Conservation (phyloP, 1,140 invertebrate species). For the Euborellia annulipes region DNA sequence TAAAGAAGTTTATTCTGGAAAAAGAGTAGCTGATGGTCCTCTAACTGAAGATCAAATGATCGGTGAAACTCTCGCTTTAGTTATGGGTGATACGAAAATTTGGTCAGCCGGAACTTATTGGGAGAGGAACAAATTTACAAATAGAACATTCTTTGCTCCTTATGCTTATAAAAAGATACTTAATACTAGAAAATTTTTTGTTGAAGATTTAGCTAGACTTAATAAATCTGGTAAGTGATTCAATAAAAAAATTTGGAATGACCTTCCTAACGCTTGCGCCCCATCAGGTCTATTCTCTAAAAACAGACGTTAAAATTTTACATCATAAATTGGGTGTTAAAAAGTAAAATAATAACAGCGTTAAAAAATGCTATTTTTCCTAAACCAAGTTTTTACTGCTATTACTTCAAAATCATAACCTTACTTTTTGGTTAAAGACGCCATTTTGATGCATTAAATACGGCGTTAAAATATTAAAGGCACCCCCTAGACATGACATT, state of each 20-base stretch:
- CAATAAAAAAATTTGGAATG: slow-evolving; percentile 2
- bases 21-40: slow-evolving; percentile 68
- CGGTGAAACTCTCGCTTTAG: slow-evolving; percentile 76
- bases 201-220: slow-evolving; percentile 73
- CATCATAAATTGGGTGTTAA: too few relatives aligned
- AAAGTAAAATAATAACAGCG: too few relatives aligned
- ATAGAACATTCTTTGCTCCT: slow-evolving; percentile 82
- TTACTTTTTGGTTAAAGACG: too few relatives aligned
- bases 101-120: slow-evolving; percentile 86
- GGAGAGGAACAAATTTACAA: slow-evolving; percentile 91
- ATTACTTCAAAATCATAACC: too few relatives aligned
- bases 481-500: too few relatives aligned
- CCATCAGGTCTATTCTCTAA: too few relatives aligned
- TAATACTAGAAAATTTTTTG: slow-evolving; percentile 67
- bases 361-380: too few relatives aligned
- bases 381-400: too few relatives aligned
- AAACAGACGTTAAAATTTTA: too few relatives aligned
- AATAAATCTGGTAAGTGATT: slow-evolving; percentile 46
- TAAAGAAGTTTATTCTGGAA: slow-evolving; percentile 85
- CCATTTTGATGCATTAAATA: too few relatives aligned
- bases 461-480: too few relatives aligned
- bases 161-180: slow-evolving; percentile 78
- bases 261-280: slow-evolving; percentile 7
- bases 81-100: slow-evolving; percentile 81
- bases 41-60: slow-evolving; percentile 90